Percentiles rank a stretch among this genome's conserved stretches.
Evolutionary conservation across 2,797 vertebrate species (phyloP).

Genomic region (Micrastur ruficollis): DNA sequence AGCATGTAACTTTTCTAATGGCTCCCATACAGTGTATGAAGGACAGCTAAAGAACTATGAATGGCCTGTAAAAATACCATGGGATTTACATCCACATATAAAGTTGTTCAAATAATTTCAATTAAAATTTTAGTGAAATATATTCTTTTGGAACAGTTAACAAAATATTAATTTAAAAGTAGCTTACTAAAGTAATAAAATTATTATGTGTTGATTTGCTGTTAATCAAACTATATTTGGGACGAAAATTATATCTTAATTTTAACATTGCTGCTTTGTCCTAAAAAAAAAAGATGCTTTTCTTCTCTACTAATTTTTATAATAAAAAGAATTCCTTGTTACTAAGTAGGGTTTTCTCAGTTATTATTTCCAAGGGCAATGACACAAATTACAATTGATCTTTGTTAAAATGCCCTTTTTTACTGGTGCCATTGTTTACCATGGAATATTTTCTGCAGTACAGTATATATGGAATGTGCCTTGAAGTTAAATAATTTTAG

Average conservation of each 20-base stretch:
- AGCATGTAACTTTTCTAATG: neutral
- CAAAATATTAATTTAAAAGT: neutral
- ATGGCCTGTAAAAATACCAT: neutral
- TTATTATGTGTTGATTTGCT: neutral
- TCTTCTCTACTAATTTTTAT: neutral
- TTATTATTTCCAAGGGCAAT: neutral
- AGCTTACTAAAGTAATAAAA: constrained; percentile 16
- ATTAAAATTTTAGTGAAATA: neutral
- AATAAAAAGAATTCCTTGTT: neutral
- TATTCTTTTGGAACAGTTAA: neutral
- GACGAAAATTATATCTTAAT: neutral
- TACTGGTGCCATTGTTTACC: neutral
- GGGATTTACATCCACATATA: neutral
- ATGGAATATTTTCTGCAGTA: neutral
- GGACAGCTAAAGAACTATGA: neutral
- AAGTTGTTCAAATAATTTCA: neutral
- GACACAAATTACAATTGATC: neutral
- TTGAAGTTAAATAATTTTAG: constrained; percentile 14
- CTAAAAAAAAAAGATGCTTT: neutral
- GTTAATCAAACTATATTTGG: neutral
- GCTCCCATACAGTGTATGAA: neutral
- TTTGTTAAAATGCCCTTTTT: neutral
- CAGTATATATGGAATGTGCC: neutral
- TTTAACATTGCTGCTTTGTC: neutral
- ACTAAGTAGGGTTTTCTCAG: neutral